Evolutionary conservation across 1,140 invertebrate genomes (phyloP), one percentile per base, ranked within the genome.

Genomic region (Aphelenchoides avenae): DNA sequence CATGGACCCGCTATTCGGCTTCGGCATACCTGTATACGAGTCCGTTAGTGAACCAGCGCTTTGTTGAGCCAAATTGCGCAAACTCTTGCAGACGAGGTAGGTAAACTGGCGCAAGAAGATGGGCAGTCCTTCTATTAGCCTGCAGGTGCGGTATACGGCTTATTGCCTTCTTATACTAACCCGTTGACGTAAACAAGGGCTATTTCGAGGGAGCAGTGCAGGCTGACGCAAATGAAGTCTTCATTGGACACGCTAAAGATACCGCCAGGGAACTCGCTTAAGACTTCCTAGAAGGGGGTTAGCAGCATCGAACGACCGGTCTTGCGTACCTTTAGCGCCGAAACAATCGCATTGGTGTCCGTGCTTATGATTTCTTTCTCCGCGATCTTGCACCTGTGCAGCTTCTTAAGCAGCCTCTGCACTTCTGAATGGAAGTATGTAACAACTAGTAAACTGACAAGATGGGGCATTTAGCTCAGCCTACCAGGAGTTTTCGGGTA

Each of bases 41-140:
- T 65, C 63, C 34, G 36, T 66, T 5, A 66, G 33, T 36, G 26
- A 24, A 11, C 63, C 56, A 18, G 48, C 15, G 26, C 40, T 47
- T 54, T 65, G 63, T 18, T 29, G 11, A 9, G 57, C 63, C 18
- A 65, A 44, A 54, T 65, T 65, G 6, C 39, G 24, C 34, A 65
- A 36, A 18, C 40, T 41, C 40, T 47, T 34, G 34, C 63, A 65
- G 11, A 65, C 48, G n/a, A 65, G 44, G 43, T 61, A 66, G 26
- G 63, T 61, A 42, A 65, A 65, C 31, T 66, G 63, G n/a, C 63
- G 43, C 1, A 66, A 22, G 55, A 60, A 62, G 30, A 43, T 30
- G 22, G 63, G 63, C 9, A 65, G 24, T 15, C 26, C 27, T 48
- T 65, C 18, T 22, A 65, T 53, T 3, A 62, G 27, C 9, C 59